Conservation (phyloP, 2,113 vertebrate species). For the Kobus ellipsiprymnus region DNA sequence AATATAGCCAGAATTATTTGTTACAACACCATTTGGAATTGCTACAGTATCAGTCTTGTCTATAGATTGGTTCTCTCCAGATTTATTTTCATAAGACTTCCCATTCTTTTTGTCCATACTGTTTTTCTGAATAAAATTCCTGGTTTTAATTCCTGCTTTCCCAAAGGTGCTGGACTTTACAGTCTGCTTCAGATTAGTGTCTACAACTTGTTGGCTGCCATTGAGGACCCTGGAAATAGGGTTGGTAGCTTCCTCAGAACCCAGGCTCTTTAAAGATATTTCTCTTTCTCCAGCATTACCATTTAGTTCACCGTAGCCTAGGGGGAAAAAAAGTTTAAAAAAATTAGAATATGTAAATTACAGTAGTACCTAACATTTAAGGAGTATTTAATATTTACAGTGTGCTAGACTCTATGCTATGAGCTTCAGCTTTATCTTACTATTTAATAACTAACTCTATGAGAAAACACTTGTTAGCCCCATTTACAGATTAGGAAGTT, state of each 20-base stretch:
- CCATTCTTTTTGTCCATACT: no score
- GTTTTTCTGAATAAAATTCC: no score
- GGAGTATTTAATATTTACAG: background rate
- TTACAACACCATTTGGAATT: no score
- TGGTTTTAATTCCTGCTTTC: no score
- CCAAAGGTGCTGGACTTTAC: no score
- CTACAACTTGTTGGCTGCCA: no score
- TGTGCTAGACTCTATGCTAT: background rate
- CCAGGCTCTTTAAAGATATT: constrained; percentile 77
- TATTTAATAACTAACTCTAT: background rate
- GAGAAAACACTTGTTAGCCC: background rate
- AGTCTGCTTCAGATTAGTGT: no score
- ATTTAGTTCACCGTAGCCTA: constrained; percentile 85
- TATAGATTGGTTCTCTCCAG: no score
- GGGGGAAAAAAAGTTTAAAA: constrained; percentile 28
- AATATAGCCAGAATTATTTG: no score
- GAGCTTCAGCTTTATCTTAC: background rate
- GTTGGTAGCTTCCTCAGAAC: constrained; percentile 76
- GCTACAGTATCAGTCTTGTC: no score
- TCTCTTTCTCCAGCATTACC: constrained; percentile 83
- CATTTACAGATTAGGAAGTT: constrained; percentile 15
- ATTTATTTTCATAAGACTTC: no score
- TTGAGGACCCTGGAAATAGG: constrained; percentile 82
- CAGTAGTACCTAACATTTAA: background rate
- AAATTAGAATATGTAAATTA: constrained; percentile 38